A percentile compares a stretch with the other conserved stretches of the same genome.
Conservation (phyloP, 2,113 vertebrate genomes). For the Limanda limanda region DNA sequence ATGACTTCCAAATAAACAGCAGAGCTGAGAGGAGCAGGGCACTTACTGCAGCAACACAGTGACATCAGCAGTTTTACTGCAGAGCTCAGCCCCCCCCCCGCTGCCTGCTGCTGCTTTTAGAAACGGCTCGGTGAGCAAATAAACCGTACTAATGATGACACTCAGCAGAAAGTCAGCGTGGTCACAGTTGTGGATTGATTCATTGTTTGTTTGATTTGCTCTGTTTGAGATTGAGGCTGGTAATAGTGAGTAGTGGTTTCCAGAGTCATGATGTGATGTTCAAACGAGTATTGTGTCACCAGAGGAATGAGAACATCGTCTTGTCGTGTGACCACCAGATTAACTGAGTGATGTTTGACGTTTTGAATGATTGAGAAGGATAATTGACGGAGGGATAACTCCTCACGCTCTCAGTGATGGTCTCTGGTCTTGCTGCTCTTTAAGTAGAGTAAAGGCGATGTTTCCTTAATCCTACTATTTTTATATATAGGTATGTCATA, state of each 20-base stretch:
- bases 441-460: too few species aligned
- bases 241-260: slow-evolving; percentile 55
- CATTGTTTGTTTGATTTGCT: slow-evolving; percentile 63
- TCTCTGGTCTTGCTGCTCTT: background rate
- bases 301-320: slow-evolving; percentile 39
- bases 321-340: slow-evolving; percentile 41
- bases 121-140: slow-evolving; percentile 68
- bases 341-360: slow-evolving; percentile 45
- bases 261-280: slow-evolving; percentile 48
- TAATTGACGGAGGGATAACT: slow-evolving; percentile 34
- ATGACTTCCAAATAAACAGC: slow-evolving; percentile 72
- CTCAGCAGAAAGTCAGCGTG: slow-evolving; percentile 39
- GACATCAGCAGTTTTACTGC: slow-evolving; percentile 52
- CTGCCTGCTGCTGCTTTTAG: slow-evolving; percentile 46
- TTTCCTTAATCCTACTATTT: too few species aligned
- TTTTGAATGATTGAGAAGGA: slow-evolving; percentile 38
- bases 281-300: slow-evolving; percentile 48
- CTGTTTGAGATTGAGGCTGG: slow-evolving; percentile 35
- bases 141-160: slow-evolving; percentile 73
- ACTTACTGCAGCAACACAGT: slow-evolving; percentile 44
- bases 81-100: slow-evolving; percentile 26
- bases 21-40: slow-evolving; percentile 27
- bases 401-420: background rate
- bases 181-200: slow-evolving; percentile 59
- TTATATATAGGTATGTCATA: too few species aligned